Conservation (phyloP, 2,888 invertebrate genomes). For the Priocnemis perturbator region DNA sequence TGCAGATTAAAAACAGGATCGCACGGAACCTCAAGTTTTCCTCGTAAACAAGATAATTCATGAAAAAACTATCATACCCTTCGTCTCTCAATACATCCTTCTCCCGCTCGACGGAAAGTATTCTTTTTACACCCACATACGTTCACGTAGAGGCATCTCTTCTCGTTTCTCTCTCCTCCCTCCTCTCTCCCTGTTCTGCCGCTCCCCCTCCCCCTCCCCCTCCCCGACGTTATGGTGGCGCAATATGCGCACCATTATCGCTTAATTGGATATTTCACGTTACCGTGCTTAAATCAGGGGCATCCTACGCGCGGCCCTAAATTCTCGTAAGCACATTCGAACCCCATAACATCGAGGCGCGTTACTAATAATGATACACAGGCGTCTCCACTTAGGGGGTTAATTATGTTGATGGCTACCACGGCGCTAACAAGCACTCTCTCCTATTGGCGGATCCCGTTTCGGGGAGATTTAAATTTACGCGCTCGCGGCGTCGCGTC, state of each 20-base stretch:
- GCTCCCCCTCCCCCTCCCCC: no score
- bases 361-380: constrained; percentile 66
- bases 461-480: constrained; percentile 67
- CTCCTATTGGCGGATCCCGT: constrained; percentile 51
- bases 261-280: constrained; percentile 51
- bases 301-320: constrained; percentile 50
- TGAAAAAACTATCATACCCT: not conserved
- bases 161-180: no score
- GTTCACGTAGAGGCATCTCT: no score
- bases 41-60: not conserved
- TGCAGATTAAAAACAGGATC: no score
- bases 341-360: constrained; percentile 54
- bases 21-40: no score
- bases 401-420: constrained; percentile 67
- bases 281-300: constrained; percentile 50
- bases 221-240: not conserved
- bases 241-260: constrained; percentile 13
- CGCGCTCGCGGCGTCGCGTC: constrained; percentile 48
- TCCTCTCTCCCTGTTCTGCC: not conserved
- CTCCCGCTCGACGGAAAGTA: no score
- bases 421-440: constrained; percentile 57
- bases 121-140: no score
- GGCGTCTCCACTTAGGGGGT: constrained; percentile 64
- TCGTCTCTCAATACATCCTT: no score
- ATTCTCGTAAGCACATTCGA: constrained; percentile 56